phyloP scores from a whole-genome alignment of 2,888 invertebrate species.

The Agrotis puta region DNA sequence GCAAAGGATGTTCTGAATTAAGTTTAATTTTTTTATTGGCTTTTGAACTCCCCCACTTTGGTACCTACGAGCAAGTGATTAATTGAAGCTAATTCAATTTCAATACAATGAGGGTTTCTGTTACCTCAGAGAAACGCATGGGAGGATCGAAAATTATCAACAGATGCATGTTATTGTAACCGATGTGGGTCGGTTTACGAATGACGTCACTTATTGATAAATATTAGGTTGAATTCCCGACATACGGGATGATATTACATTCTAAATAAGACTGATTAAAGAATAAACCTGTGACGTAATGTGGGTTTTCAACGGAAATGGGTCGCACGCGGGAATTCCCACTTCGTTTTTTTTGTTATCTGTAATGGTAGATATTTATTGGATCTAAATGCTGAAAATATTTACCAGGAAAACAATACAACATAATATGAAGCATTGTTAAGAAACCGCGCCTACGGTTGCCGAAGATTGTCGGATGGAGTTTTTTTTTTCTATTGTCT shows the following conservation, averaged over 20 bases:
- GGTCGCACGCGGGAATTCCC: background rate
- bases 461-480: too few species aligned
- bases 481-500: too few species aligned
- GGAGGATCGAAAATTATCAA: background rate
- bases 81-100: conserved; percentile 17
- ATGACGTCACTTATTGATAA: conserved; percentile 39
- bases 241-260: conserved; percentile 31
- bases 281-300: background rate
- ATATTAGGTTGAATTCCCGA: conserved; percentile 15
- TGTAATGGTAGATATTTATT: too few species aligned
- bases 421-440: too few species aligned
- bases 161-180: conserved; percentile 33
- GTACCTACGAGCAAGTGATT: background rate
- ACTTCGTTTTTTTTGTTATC: background rate
- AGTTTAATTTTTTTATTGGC: too few species aligned
- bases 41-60: too few species aligned
- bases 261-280: background rate
- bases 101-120: background rate
- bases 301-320: background rate
- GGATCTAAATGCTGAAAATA: too few species aligned
- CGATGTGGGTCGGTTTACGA: conserved; percentile 35
- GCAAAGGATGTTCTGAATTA: conserved; percentile 13
- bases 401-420: background rate
- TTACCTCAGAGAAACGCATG: too few species aligned
- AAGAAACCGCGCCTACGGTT: too few species aligned